Percentiles rank a stretch among this genome's conserved stretches.
phyloP scores from a whole-genome alignment of 2,113 vertebrate species.

The Cryptomyrus ogoouensis region DNA sequence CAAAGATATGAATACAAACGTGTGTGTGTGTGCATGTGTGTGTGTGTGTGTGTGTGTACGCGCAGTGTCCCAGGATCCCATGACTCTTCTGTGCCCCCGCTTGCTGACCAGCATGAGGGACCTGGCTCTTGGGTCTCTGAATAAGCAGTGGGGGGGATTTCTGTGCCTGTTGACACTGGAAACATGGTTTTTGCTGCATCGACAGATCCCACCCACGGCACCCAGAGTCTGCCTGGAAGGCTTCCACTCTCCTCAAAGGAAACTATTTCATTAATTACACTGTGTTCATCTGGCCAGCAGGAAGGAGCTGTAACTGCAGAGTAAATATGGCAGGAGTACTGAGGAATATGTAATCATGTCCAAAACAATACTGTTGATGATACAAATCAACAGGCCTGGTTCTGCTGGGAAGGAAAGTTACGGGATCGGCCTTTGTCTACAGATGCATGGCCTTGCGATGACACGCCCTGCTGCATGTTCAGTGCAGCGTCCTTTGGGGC shows the following conservation, averaged over 20 bases:
- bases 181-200: constrained; percentile 28
- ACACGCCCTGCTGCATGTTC: background rate
- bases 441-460: background rate
- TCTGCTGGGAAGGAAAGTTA: background rate
- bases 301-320: background rate
- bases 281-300: constrained; percentile 8
- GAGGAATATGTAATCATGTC: background rate
- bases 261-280: constrained; percentile 18
- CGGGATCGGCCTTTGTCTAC: background rate
- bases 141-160: background rate
- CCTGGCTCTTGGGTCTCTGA: background rate
- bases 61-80: background rate
- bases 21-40: background rate
- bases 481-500: background rate
- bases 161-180: constrained; percentile 11
- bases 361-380: background rate
- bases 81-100: background rate
- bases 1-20: background rate
- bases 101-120: background rate
- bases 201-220: constrained; percentile 27
- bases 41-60: background rate
- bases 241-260: background rate
- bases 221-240: background rate
- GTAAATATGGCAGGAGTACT: background rate
- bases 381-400: background rate